phyloP scores from a whole-genome alignment of 2,797 vertebrate species.

The Schizopygopsis malacanthus region DNA sequence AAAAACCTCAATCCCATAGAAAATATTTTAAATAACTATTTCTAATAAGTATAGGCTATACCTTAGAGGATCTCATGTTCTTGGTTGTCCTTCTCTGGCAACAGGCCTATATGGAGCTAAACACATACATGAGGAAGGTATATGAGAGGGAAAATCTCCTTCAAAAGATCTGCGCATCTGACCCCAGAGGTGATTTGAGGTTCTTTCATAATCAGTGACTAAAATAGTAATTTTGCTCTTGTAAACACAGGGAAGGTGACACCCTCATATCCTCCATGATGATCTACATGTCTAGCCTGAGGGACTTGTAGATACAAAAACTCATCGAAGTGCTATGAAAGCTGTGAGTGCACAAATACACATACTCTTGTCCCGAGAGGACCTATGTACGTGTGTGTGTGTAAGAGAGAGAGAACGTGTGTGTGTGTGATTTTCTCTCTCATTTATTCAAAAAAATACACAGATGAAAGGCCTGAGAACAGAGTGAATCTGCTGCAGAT shows the following conservation, averaged over 20 bases:
- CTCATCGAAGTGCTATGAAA: slow-evolving; percentile 43
- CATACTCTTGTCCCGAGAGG: slow-evolving; percentile 11
- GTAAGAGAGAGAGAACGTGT: neutral
- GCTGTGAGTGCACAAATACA: slow-evolving; percentile 39
- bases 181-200: slow-evolving; percentile 9
- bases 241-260: slow-evolving; percentile 33
- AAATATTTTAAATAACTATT: neutral
- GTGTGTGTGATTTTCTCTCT: slow-evolving; percentile 23
- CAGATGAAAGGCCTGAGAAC: slow-evolving; percentile 46
- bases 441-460: slow-evolving; percentile 51
- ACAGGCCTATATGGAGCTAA: slow-evolving; percentile 4
- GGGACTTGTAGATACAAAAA: slow-evolving; percentile 50
- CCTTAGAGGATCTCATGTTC: neutral
- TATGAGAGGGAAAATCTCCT: neutral
- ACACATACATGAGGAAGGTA: neutral
- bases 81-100: neutral
- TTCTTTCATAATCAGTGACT: slow-evolving; percentile 17
- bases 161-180: neutral
- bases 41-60: neutral
- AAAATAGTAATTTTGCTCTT: slow-evolving; percentile 3
- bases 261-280: slow-evolving; percentile 26
- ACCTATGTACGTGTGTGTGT: neutral
- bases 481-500: slow-evolving; percentile 15
- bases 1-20: no score
- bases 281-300: slow-evolving; percentile 46